Conservation (phyloP, 2,888 invertebrate genomes). For the Leptura quadrifasciata region DNA sequence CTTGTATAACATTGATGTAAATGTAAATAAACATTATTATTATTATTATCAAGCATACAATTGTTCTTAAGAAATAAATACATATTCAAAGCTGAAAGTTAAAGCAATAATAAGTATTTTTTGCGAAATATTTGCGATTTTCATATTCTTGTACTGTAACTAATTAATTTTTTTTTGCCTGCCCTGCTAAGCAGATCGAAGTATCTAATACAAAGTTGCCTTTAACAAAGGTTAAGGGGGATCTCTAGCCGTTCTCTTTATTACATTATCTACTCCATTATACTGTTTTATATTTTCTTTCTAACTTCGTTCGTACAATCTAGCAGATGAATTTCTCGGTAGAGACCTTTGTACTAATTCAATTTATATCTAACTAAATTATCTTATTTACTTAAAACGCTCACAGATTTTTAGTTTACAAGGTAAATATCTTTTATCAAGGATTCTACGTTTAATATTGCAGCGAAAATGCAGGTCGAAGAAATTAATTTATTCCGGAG, state of each 20-base stretch:
- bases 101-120: no score
- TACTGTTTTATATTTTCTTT: slow-evolving; percentile 28
- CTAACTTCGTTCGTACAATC: slow-evolving; percentile 13
- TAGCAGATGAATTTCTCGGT: slow-evolving; percentile 15
- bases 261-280: slow-evolving; percentile 31
- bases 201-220: slow-evolving; percentile 8
- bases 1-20: no score
- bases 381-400: slow-evolving; percentile 20
- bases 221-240: slow-evolving; percentile 21
- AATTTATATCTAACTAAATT: slow-evolving; percentile 25
- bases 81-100: no score
- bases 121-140: no score
- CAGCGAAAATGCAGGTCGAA: slow-evolving; percentile 3
- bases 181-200: neutral
- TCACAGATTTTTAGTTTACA: slow-evolving; percentile 19
- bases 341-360: slow-evolving; percentile 19
- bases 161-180: neutral
- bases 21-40: no score
- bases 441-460: neutral
- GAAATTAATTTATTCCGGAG: neutral
- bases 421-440: neutral
- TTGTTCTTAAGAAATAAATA: no score
- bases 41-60: no score
- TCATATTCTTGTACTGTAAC: neutral
- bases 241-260: slow-evolving; percentile 15